Base-by-base conservation (phyloP, 1,140 invertebrate species). In the Adelges cooleyi region DNA sequence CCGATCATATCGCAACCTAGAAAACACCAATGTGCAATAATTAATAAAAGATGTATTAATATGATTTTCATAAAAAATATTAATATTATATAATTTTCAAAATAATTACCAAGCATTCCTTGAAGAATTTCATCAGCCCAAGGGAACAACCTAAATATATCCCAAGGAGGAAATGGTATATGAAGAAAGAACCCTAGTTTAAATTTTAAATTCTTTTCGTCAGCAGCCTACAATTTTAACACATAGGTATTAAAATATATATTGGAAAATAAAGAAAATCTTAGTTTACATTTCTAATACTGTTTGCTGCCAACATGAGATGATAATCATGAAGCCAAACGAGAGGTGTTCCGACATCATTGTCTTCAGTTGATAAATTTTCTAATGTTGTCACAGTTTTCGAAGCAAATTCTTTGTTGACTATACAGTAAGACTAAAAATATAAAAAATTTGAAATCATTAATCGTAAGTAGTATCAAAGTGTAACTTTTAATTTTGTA, bases 321-420 rank as follows among this genome's bases (percentile, higher is more conserved):
- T 93, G 91, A 74, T 94, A 94, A 74, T 94, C 91, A 70, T 93
- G 90, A 13, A 94, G 83, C 91, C 90, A 93, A 0, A 93, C 83
- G 17, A 94, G 80, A 0, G 90, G 89, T 8, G 77, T 78, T 69
- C 77, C 80, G 70, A 77, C 78, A 68, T 75, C 78, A 56, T 81
- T 77, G 8, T 68, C 69, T 50, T 74, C 71, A 48, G 73, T 67
- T 15, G 81, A 80, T 17, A 72, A 74, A 17, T 80, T 78, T 53
- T 80, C 77, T 23, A 92, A 72, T 0, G 89, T 89, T 66, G 80
- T 71, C 46, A 92, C 80, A 1, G 89, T 89, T 71, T 85, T 85
- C 17, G 83, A 81, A 0, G 90, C 89, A 72, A 94, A 93, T 71
- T 86, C 79, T 71, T 89, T 81, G 70, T 94, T 94, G 15, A 89